phyloP scores from a whole-genome alignment of 2,888 invertebrate species.

The Drosophila testacea region DNA sequence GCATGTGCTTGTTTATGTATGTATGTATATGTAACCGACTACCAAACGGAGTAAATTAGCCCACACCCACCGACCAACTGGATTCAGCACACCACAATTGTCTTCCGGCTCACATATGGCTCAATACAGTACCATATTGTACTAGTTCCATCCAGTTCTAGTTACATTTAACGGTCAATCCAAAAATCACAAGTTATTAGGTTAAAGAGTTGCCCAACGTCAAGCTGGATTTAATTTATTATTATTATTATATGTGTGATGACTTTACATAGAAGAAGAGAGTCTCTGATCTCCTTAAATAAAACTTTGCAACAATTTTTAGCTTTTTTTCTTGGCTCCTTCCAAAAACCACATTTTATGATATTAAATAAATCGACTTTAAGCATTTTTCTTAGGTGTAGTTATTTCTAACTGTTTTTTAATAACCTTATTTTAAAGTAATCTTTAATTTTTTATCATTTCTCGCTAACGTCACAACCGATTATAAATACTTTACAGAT shows the following conservation, averaged over 20 bases:
- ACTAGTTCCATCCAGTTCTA: not conserved
- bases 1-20: too few relatives aligned
- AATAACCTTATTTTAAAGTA: too few relatives aligned
- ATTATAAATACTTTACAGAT: too few relatives aligned
- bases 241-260: not conserved
- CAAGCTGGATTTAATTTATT: not conserved
- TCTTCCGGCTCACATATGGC: conserved; percentile 17
- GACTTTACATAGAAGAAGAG: not conserved
- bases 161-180: not conserved
- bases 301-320: too few relatives aligned
- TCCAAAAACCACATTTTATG: too few relatives aligned
- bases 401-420: too few relatives aligned
- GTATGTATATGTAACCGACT: conserved; percentile 15
- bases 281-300: too few relatives aligned
- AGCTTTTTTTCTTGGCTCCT: too few relatives aligned
- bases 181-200: not conserved
- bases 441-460: too few relatives aligned
- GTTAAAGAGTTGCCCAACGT: not conserved
- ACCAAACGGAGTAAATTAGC: conserved; percentile 39
- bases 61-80: conserved; percentile 35
- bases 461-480: too few relatives aligned
- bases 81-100: conserved; percentile 11
- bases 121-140: not conserved
- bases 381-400: too few relatives aligned
- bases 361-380: too few relatives aligned